Evolutionary conservation across 2,888 invertebrate species (phyloP).

Genomic region (Lepas anatifera): DNA sequence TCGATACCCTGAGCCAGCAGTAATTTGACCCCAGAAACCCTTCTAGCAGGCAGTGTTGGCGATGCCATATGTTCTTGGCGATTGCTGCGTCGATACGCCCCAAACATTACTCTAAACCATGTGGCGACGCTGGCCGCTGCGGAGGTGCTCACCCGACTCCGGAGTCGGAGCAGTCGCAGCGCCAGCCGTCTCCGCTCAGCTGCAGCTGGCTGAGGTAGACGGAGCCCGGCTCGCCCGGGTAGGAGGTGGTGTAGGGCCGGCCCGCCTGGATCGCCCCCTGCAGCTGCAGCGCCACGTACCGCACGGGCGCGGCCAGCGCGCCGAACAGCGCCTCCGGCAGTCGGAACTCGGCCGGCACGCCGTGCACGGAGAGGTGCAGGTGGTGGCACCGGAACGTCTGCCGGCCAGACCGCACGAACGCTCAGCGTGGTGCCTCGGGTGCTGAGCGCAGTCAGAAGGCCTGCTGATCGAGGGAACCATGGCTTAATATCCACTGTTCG

Average conservation of each 20-base stretch:
- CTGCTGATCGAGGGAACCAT: no score
- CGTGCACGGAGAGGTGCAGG: not conserved
- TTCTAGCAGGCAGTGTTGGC: no score
- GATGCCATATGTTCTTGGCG: no score
- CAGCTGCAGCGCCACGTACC: not conserved
- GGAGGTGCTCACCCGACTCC: constrained; percentile 22
- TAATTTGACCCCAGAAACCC: no score
- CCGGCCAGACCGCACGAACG: no score
- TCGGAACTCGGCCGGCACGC: not conserved
- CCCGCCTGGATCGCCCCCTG: constrained; percentile 12
- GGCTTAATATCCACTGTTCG: no score
- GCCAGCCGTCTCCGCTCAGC: constrained; percentile 22
- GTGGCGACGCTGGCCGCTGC: not conserved
- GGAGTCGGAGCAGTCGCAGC: constrained; percentile 20
- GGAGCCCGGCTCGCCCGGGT: constrained; percentile 22
- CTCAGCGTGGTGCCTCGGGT: no score
- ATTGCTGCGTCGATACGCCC: no score
- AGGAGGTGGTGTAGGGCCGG: constrained; percentile 23
- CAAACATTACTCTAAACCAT: no score
- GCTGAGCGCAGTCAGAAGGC: no score
- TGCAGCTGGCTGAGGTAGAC: constrained; percentile 24
- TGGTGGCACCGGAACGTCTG: not conserved
- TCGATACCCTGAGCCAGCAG: no score
- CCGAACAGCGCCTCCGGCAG: not conserved
- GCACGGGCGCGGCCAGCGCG: not conserved